phyloP scores from a whole-genome alignment of 2,888 invertebrate genomes.

The Hoplodrina blanda region DNA sequence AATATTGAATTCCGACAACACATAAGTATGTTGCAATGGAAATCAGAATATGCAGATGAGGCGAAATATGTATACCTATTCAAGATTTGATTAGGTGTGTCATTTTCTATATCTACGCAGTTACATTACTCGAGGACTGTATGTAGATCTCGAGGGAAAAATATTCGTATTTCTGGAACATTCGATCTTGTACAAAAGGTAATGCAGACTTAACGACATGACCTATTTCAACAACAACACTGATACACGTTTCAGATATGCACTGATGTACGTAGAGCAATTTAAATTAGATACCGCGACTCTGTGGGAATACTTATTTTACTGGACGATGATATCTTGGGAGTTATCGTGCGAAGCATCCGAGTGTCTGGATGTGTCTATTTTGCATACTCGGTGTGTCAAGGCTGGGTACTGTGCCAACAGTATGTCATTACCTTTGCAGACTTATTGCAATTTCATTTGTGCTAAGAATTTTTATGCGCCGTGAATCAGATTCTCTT shows the following conservation, averaged over 20 bases:
- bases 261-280: constrained; percentile 64
- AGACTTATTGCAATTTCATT: constrained; percentile 51
- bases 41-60: constrained; percentile 37
- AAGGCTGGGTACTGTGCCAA: constrained; percentile 59
- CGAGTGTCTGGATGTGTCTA: constrained; percentile 44
- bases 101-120: constrained; percentile 19
- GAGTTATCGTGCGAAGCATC: constrained; percentile 57
- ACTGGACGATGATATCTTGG: constrained; percentile 62
- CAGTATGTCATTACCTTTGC: constrained; percentile 54
- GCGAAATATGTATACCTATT: constrained; percentile 9
- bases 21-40: constrained; percentile 31
- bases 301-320: constrained; percentile 64
- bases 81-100: constrained; percentile 7
- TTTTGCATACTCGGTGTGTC: constrained; percentile 63
- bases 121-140: neutral
- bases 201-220: constrained; percentile 29
- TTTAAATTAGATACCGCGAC: constrained; percentile 69
- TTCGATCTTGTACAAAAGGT: constrained; percentile 9
- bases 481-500: constrained; percentile 34
- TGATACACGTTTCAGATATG: constrained; percentile 69
- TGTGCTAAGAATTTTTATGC: constrained; percentile 48
- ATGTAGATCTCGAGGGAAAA: constrained; percentile 9
- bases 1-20: constrained; percentile 33
- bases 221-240: constrained; percentile 64
- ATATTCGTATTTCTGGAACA: neutral